These are phyloP conservation scores for Miichthys miiuy DNA, from an alignment of 2,797 vertebrate genomes.

Conservation along the genomic window DNA sequence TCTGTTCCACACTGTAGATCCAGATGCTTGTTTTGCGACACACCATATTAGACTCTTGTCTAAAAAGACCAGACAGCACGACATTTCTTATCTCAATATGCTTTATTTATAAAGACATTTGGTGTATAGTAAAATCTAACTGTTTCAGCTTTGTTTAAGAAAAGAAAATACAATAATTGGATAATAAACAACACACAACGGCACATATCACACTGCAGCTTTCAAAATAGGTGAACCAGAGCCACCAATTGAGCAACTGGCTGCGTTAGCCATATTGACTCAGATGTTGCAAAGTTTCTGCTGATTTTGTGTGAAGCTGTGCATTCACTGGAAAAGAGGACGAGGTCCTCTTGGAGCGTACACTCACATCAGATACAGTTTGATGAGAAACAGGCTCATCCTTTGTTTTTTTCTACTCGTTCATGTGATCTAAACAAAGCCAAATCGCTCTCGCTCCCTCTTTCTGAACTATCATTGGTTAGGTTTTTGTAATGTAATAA, in stretches of 20 bases:
- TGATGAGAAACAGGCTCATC: slow-evolving; percentile 8
- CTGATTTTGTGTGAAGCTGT: slow-evolving; percentile 1
- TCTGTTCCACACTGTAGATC: background rate
- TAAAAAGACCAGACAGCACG: slow-evolving; percentile 12
- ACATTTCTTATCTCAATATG: slow-evolving; percentile 16
- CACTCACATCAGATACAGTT: background rate
- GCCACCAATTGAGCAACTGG: background rate
- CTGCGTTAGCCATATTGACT: background rate
- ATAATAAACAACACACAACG: slow-evolving; percentile 5
- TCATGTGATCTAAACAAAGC: background rate
- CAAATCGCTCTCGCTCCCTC: background rate
- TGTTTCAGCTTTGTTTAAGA: slow-evolving; percentile 16
- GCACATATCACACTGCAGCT: background rate
- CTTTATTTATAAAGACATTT: slow-evolving; percentile 65
- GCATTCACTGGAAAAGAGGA: background rate
- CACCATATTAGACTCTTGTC: background rate
- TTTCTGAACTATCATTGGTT: background rate
- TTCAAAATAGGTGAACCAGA: background rate
- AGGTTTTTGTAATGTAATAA: background rate
- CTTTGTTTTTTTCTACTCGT: background rate
- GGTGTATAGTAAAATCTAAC: slow-evolving; percentile 1
- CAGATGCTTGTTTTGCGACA: background rate
- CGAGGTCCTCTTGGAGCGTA: background rate
- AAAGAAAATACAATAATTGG: slow-evolving; percentile 14
- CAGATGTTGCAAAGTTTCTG: background rate